Evolutionary conservation across 1,140 invertebrate species (phyloP).

Genomic region (Adoxophyes honmai): DNA sequence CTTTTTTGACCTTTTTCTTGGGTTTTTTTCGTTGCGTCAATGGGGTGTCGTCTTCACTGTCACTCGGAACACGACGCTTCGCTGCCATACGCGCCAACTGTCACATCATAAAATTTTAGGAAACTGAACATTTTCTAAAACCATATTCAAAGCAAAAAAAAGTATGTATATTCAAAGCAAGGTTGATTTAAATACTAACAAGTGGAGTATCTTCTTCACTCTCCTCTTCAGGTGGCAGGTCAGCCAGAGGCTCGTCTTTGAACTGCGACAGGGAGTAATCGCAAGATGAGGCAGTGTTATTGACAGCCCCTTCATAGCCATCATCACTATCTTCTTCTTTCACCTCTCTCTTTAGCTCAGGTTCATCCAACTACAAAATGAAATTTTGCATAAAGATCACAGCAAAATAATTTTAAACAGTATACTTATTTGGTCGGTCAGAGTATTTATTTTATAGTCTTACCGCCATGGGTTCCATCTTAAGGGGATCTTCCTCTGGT

Average conservation of each 20-base stretch:
- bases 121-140: not conserved
- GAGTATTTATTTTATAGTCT: too few species aligned
- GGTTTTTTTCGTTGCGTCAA: conserved; percentile 79
- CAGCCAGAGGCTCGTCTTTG: conserved; percentile 67
- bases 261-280: conserved; percentile 83
- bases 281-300: conserved; percentile 80
- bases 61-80: conserved; percentile 78
- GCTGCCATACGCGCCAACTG: conserved; percentile 81
- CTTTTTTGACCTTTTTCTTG: conserved; percentile 82
- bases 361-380: conserved; percentile 31
- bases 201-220: conserved; percentile 87
- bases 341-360: conserved; percentile 42
- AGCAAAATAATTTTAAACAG: too few species aligned
- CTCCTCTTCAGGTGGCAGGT: conserved; percentile 72
- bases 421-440: too few species aligned
- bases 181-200: conserved; percentile 33
- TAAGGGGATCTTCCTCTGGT: conserved; percentile 39
- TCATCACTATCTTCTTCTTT: conserved; percentile 58
- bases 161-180: not conserved
- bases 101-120: conserved; percentile 15
- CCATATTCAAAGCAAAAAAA: not conserved
- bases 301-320: conserved; percentile 38
- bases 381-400: not conserved
- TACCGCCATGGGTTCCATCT: conserved; percentile 58
- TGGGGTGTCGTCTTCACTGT: conserved; percentile 70